Conservation (phyloP, 2,888 invertebrate genomes). For the Trichacis sp. region DNA sequence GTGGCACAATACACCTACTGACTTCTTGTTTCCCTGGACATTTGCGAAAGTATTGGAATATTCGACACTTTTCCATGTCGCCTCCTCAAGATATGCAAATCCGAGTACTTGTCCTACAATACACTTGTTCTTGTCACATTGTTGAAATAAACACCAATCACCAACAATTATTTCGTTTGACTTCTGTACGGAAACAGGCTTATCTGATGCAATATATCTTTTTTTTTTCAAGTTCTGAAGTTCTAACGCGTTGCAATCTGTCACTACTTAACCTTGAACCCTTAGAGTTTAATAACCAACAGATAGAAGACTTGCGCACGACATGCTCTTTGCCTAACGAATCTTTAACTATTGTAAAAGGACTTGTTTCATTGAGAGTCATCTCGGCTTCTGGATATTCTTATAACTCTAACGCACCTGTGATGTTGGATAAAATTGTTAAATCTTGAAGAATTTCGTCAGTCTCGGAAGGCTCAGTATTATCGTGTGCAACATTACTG, state of each 20-base stretch:
- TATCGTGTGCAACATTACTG: not conserved
- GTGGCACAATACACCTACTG: constrained; percentile 19
- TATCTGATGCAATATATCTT: no score
- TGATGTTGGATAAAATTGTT: constrained; percentile 1
- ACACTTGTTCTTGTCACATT: constrained; percentile 2
- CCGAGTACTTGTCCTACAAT: constrained; percentile 18
- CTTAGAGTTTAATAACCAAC: constrained; percentile 12
- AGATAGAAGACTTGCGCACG: constrained; percentile 18
- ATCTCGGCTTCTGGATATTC: not conserved
- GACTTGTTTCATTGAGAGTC: not conserved
- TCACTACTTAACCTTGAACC: constrained; percentile 16
- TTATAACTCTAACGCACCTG: constrained; percentile 2
- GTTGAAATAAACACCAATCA: constrained; percentile 30
- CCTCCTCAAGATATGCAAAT: constrained; percentile 12
- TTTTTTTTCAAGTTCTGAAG: not conserved
- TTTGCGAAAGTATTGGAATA: constrained; percentile 11
- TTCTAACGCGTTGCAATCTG: constrained; percentile 10
- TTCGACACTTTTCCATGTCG: constrained; percentile 15
- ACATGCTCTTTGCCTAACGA: constrained; percentile 8
- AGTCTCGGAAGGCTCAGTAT: not conserved
- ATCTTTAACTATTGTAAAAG: constrained; percentile 10
- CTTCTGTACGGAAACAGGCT: no score
- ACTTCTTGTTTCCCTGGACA: constrained; percentile 13
- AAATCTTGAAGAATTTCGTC: not conserved
- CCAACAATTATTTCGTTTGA: constrained; percentile 12